Evolutionary conservation across 2,888 invertebrate genomes (phyloP).

Genomic region (Agriopis aurantiaria): DNA sequence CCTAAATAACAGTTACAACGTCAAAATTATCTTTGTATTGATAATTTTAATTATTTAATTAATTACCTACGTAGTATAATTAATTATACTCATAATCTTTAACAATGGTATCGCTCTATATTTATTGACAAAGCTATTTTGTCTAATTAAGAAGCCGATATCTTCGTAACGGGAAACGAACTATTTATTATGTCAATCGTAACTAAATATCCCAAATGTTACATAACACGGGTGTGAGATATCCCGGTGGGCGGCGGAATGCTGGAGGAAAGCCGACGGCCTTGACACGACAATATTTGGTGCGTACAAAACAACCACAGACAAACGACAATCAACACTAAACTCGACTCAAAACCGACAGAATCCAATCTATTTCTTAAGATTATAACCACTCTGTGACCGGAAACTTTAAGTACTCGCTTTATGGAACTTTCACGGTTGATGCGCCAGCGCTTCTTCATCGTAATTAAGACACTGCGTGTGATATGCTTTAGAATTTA

Average conservation of each 20-base stretch:
- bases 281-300: constrained; percentile 84
- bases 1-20: no score
- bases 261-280: constrained; percentile 83
- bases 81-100: background rate
- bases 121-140: constrained; percentile 24
- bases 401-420: constrained; percentile 47
- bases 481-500: constrained; percentile 49
- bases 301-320: constrained; percentile 71
- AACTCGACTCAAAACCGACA: constrained; percentile 48
- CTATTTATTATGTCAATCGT: constrained; percentile 71
- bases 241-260: constrained; percentile 85
- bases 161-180: constrained; percentile 53
- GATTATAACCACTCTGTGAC: constrained; percentile 58
- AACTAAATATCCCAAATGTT: constrained; percentile 76
- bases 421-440: constrained; percentile 76
- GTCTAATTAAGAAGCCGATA: constrained; percentile 41
- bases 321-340: constrained; percentile 47
- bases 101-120: constrained; percentile 3
- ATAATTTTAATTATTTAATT: no score
- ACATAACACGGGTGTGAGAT: constrained; percentile 81
- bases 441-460: constrained; percentile 70
- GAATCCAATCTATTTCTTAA: constrained; percentile 35
- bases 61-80: no score
- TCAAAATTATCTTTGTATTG: no score
- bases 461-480: constrained; percentile 72